These are phyloP conservation scores for Ochotona curzoniae DNA, from an alignment of 2,113 vertebrate species.

Conservation along the genomic window DNA sequence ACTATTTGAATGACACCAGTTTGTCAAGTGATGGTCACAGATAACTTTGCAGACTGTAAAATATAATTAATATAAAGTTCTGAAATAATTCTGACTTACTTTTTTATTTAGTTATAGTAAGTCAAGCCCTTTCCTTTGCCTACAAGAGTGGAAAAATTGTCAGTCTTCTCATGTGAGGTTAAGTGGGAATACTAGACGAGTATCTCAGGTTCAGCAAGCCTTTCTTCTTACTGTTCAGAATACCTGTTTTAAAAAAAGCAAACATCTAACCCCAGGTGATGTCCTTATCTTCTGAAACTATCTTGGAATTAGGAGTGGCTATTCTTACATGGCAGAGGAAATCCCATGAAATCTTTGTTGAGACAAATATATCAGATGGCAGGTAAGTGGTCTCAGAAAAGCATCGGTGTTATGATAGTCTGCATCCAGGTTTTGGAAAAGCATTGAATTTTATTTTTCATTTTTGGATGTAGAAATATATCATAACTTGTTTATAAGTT, in stretches of 20 bases:
- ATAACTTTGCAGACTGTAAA: background rate
- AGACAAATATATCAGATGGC: background rate
- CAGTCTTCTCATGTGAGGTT: background rate
- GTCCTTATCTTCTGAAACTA: background rate
- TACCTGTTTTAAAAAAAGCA: background rate
- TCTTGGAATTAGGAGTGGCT: background rate
- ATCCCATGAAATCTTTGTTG: background rate
- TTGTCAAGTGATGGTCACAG: background rate
- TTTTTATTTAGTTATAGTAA: conserved; percentile 1
- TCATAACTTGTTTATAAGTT: background rate
- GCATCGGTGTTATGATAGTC: background rate
- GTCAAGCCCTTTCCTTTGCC: background rate
- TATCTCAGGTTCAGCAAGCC: background rate
- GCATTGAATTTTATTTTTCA: background rate
- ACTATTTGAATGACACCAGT: background rate
- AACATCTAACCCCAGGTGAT: background rate
- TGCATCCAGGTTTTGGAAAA: background rate
- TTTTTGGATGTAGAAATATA: background rate
- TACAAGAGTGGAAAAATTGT: background rate
- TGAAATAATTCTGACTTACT: conserved; percentile 14
- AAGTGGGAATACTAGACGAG: background rate
- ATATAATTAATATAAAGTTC: background rate
- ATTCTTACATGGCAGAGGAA: background rate
- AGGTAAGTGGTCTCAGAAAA: background rate
- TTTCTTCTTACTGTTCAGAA: background rate